Percentiles rank a stretch among this genome's conserved stretches.
Conservation (phyloP, 1,140 invertebrate genomes). For the Coptotermes formosanus region DNA sequence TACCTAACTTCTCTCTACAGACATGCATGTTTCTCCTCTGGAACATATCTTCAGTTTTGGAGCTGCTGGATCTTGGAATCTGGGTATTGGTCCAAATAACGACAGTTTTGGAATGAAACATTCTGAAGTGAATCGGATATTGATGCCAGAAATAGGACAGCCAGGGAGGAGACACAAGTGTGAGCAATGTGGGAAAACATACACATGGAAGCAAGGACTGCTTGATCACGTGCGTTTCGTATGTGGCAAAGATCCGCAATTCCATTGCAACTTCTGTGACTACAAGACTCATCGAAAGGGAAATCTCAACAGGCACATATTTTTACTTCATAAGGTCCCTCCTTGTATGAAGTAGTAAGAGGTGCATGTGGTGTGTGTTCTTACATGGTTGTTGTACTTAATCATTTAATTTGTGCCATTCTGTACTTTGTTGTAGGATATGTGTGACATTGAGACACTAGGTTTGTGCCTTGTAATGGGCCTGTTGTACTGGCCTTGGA, state of each 20-base stretch:
- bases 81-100: background rate
- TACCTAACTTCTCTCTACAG: background rate
- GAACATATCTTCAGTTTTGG: conserved; percentile 6
- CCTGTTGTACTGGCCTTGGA: no score
- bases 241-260: conserved; percentile 45
- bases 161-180: background rate
- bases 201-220: conserved; percentile 32
- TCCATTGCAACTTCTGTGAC: conserved; percentile 35
- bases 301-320: conserved; percentile 50
- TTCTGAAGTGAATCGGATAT: background rate
- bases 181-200: background rate
- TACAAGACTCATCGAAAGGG: conserved; percentile 53
- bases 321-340: background rate
- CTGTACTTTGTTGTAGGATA: no score
- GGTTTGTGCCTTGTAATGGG: no score
- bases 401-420: no score
- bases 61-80: background rate
- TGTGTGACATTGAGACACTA: no score
- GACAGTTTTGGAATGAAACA: background rate
- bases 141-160: background rate
- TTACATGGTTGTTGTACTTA: no score
- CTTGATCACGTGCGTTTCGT: conserved; percentile 45
- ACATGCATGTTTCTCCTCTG: background rate
- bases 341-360: background rate
- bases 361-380: no score